Evolutionary conservation across 1,140 invertebrate genomes (phyloP).

Genomic region (Drosophila teissieri): DNA sequence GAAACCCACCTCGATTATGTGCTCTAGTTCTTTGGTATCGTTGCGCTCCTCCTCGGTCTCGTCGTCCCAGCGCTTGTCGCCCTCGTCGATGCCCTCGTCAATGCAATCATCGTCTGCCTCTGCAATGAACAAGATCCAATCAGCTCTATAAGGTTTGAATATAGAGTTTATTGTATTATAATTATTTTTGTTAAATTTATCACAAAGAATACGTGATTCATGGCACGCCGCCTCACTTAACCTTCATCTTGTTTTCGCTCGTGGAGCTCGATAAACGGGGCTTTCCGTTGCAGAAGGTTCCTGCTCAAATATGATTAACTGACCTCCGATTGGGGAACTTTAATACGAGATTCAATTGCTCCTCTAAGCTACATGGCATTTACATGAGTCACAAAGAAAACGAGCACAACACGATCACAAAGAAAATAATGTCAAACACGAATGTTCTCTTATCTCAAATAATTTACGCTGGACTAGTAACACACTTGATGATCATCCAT

Average conservation of each 20-base stretch:
- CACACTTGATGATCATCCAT: no score
- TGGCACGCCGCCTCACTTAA: conserved; percentile 6
- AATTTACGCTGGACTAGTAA: no score
- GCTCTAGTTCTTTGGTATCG: conserved; percentile 84
- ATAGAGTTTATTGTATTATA: conserved; percentile 1
- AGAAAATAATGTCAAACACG: background rate
- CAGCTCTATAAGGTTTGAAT: conserved; percentile 16
- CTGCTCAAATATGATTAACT: background rate
- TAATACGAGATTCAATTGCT: conserved; percentile 1
- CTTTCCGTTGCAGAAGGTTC: background rate
- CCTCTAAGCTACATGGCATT: background rate
- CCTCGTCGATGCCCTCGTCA: conserved; percentile 92
- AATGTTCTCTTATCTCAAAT: no score
- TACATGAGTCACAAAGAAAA: background rate
- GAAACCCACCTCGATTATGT: conserved; percentile 81
- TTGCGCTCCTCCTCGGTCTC: conserved; percentile 86
- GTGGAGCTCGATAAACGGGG: conserved; percentile 18
- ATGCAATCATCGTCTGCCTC: conserved; percentile 96
- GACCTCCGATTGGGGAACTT: conserved; percentile 5
- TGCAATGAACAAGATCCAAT: conserved; percentile 43
- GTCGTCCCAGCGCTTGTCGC: conserved; percentile 83
- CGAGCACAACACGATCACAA: background rate
- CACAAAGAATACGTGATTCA: conserved; percentile 26
- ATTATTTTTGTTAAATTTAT: conserved; percentile 8
- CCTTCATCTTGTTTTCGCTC: conserved; percentile 16